Percentiles rank a stretch among this genome's conserved stretches.
Evolutionary conservation across 2,113 vertebrate genomes (phyloP).

Genomic region (Platycercus adscitus): DNA sequence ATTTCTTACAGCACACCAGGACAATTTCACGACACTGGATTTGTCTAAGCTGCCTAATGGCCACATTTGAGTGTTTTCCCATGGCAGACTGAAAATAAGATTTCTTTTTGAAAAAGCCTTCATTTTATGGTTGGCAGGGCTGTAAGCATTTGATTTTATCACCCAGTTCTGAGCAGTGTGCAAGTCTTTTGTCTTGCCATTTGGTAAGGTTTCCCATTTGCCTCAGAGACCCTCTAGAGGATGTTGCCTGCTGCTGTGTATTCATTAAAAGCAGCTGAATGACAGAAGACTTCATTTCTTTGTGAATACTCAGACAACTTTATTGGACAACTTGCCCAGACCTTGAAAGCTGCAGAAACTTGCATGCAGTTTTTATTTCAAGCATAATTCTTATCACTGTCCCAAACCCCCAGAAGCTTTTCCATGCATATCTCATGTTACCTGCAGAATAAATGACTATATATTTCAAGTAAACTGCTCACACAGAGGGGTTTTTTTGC

Average conservation of each 20-base stretch:
- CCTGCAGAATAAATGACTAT: not conserved
- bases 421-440: not conserved
- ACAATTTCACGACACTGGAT: not conserved
- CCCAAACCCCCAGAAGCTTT: not conserved
- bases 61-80: not conserved
- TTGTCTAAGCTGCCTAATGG: not conserved
- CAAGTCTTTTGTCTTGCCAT: not conserved
- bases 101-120: conserved; percentile 7
- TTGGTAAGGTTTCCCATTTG: not conserved
- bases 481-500: not conserved
- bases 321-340: not conserved
- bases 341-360: not conserved
- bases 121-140: not conserved
- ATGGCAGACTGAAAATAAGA: not conserved
- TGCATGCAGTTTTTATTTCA: not conserved
- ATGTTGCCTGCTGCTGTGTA: not conserved
- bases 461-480: not conserved
- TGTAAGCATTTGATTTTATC: not conserved
- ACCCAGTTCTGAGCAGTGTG: not conserved
- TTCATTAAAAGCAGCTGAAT: not conserved
- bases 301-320: not conserved
- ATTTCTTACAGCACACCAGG: conserved; percentile 7
- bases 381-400: not conserved
- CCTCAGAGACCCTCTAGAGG: not conserved
- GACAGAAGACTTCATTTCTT: not conserved